These are phyloP conservation scores for Calephelis perditalis DNA, from an alignment of 2,888 invertebrate species.

Conservation along the genomic window DNA sequence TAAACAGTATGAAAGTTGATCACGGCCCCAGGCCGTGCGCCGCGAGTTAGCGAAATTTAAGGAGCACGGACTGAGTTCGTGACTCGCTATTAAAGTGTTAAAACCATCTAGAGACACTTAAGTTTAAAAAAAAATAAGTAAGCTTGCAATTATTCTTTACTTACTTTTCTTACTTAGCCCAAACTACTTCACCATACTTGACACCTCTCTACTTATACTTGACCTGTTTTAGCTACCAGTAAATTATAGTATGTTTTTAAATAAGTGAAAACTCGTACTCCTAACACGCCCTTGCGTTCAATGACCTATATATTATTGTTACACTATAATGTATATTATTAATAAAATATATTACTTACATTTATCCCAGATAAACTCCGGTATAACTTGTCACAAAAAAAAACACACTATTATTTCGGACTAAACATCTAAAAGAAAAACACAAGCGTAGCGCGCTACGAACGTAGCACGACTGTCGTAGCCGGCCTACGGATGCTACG, in stretches of 20 bases:
- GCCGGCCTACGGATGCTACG: slow-evolving; percentile 38
- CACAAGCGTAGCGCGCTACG: slow-evolving; percentile 60
- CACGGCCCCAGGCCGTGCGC: too few species aligned
- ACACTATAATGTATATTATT: neutral
- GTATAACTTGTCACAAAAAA: neutral
- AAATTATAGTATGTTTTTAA: neutral
- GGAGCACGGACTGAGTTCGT: too few species aligned
- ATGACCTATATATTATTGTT: neutral
- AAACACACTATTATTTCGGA: slow-evolving; percentile 5
- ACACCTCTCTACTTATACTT: neutral
- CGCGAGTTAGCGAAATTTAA: too few species aligned
- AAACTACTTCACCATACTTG: too few species aligned
- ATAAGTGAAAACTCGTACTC: neutral
- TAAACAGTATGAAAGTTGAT: too few species aligned
- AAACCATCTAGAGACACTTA: too few species aligned
- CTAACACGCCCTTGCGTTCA: slow-evolving; percentile 1
- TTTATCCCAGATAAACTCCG: neutral
- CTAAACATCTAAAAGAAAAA: slow-evolving; percentile 36
- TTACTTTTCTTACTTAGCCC: too few species aligned
- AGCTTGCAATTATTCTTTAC: too few species aligned
- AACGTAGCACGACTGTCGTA: slow-evolving; percentile 50
- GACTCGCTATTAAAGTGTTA: too few species aligned
- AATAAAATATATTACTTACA: neutral
- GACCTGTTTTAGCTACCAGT: neutral
- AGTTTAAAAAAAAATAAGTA: too few species aligned